Conservation (phyloP, 2,113 vertebrate species). For the Fregetta grallaria region DNA sequence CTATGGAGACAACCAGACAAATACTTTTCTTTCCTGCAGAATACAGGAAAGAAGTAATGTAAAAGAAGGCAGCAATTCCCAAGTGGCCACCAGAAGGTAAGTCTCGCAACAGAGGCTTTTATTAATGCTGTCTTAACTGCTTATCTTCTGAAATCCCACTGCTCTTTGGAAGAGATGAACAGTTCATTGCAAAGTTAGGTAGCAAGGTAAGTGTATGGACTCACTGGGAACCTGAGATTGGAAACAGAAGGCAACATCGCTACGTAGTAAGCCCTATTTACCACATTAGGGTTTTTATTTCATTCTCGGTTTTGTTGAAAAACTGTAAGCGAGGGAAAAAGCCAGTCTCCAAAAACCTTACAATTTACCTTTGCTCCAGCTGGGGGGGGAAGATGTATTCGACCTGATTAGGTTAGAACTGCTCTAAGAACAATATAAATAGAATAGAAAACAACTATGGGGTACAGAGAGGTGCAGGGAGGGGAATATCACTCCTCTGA, state of each 20-base stretch:
- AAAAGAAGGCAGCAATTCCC: conserved; percentile 30
- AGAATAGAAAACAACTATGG: neutral
- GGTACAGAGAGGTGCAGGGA: neutral
- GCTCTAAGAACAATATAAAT: neutral
- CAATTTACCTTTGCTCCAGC: neutral
- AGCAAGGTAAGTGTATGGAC: neutral
- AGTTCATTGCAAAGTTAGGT: neutral
- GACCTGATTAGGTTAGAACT: neutral
- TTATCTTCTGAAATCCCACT: conserved; percentile 10
- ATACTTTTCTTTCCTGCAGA: neutral
- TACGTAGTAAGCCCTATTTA: conserved; percentile 8
- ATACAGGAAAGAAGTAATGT: neutral
- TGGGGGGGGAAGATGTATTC: neutral
- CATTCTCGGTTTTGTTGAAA: neutral
- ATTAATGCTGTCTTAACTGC: conserved; percentile 39
- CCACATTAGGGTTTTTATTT: neutral
- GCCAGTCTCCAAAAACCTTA: neutral
- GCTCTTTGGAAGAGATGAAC: neutral
- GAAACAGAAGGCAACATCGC: neutral
- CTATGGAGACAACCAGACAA: neutral
- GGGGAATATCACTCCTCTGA: neutral
- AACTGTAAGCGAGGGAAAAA: neutral
- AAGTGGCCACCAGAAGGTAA: neutral
- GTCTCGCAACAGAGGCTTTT: neutral
- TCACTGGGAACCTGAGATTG: neutral